Evolutionary conservation across 2,113 vertebrate species (phyloP).

Genomic region (Cettia cetti): DNA sequence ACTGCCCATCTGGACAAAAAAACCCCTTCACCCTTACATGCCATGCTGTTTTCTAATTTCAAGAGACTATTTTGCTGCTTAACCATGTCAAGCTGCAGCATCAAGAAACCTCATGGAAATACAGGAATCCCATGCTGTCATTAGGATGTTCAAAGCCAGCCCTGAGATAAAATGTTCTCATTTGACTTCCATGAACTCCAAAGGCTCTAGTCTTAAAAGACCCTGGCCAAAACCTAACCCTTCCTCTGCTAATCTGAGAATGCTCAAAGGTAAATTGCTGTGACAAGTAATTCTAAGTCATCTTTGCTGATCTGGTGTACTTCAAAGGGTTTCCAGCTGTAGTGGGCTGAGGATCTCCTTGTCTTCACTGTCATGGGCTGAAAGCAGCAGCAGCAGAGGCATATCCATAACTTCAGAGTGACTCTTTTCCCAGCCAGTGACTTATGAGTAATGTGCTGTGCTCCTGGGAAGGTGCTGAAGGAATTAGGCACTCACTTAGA

Average conservation of each 20-base stretch:
- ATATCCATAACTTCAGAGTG: not conserved
- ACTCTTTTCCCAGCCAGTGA: not conserved
- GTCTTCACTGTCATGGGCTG: not conserved
- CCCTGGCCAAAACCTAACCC: not conserved
- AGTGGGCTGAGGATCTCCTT: not conserved
- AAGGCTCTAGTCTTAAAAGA: not conserved
- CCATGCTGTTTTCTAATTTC: not conserved
- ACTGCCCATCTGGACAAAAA: not conserved
- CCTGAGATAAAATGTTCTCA: not conserved
- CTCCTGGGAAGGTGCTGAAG: not conserved
- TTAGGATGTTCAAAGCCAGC: not conserved
- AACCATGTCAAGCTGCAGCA: not conserved
- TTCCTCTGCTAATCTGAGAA: not conserved
- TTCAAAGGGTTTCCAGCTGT: not conserved
- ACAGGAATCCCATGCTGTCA: not conserved
- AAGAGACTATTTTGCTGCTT: not conserved
- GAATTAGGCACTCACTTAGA: fast-evolving
- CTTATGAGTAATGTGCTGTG: not conserved
- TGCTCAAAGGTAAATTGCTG: not conserved
- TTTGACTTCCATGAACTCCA: not conserved
- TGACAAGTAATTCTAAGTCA: not conserved
- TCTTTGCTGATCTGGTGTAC: not conserved
- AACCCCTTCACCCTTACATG: not conserved
- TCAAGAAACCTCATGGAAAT: not conserved
- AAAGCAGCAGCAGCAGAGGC: not conserved